Base-by-base conservation (phyloP, 2,113 vertebrate genomes). In the Mobula hypostoma region DNA sequence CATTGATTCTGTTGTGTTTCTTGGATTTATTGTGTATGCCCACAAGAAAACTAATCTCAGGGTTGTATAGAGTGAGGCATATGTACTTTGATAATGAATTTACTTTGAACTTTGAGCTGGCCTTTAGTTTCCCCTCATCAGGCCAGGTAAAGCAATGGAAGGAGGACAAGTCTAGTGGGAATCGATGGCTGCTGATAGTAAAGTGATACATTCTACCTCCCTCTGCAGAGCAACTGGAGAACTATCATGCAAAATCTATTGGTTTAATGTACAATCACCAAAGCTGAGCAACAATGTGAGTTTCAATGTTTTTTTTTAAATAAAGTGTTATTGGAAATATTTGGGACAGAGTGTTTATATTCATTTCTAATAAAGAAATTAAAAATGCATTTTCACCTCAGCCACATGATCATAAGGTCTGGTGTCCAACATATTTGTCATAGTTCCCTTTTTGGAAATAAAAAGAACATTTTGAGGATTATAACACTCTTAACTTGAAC, bases 181-280 rank as follows among this genome's bases (percentile, higher is more conserved):
- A 83, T 83, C 36, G 17, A 82, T 40, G 19, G 48, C 17, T 7
- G 24, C 6, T 68, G 12, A 58, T 66, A 29, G 5, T 66, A n/a
- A 68, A 68, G 27, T 90, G 3, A 90, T 63, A n/a, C 29, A 32
- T 17, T 72, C 3, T 29, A 58, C 15, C 32, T 87, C 7, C 90
- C 63, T 94, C 66, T 87, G 36, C 94, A 97, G 96, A 32, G 96
- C 96, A 48, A 96, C 96, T 0, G 94, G 96, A 29, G 96, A 95
- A 4, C 90, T 95, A 48, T 90, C 95, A 2, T 93, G 15, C 40
- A 90, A 94, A 5, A 83, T 95, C n/a, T 97, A 95, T 90, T 97
- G 96, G 96, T 94, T 96, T 40, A 94, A 95, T 5, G 79, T 96
- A 36, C 94, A 63, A 94, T 97, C 96, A 95, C 80, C 93, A 94